Base-by-base conservation (phyloP, 2,888 invertebrate genomes). In the Acanthosepion esculentum region DNA sequence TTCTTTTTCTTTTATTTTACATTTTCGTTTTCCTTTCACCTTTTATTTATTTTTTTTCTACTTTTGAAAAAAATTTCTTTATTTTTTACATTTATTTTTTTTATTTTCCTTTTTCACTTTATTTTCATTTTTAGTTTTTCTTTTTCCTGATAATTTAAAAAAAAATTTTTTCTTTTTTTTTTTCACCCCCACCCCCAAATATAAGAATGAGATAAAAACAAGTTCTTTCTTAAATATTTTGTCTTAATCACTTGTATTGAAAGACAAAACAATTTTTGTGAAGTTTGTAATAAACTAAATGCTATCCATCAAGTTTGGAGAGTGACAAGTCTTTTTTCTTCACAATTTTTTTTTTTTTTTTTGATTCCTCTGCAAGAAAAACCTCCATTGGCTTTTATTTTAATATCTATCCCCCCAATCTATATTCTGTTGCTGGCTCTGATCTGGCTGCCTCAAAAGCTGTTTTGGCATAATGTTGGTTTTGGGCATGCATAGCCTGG, bases 361-460 rank as follows among this genome's bases (percentile, higher is more conserved):
- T 93, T 23, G 48, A 53, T 18, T n/a, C 93, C 53, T 92, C 48
- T 93, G 53, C 93, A 93, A 93, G 50, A 93, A 10, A 93, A 93
- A 93, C 53, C 93, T 93, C 93, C 48, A 93, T 93, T 93, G 93
- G 93, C 93, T 50, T 93, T 50, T 92, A n/a, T 50, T 92, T 92
- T 29, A 33, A 41, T 41, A 41, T 41, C 41, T 41, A 78, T 33
- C 78, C 78, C 78, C n/a, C n/a, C n/a, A 29, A n/a, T 33, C 92
- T 92, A 92, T 48, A 92, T 59, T 94, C 41, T 94, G 94, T 78
- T 78, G 78, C 94, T 94, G 94, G 64, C 59, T 64, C 59, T 78
- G 64, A 59, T 78, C 59, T 64, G 64, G 64, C 94, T 64, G 94
- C 64, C 78, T 94, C 20, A 48, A 59, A 78, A 64, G 78, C 78